Evolutionary conservation across 2,888 invertebrate species (phyloP).

Genomic region (Anaspis maculata): DNA sequence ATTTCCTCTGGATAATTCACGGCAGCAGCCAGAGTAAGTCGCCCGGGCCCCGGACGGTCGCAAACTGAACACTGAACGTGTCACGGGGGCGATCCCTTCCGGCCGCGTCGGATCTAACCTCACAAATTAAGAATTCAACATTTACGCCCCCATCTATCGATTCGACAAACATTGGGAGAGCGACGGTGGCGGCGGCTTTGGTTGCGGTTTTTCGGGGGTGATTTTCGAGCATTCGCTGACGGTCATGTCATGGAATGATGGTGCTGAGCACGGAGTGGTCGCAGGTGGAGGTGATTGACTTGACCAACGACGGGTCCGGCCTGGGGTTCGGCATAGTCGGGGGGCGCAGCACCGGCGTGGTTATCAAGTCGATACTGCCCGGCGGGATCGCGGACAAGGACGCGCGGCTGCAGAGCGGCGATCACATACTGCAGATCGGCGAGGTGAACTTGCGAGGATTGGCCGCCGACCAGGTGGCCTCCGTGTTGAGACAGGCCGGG

Average conservation of each 20-base stretch:
- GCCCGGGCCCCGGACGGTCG: too few relatives aligned
- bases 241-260: too few relatives aligned
- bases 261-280: slow-evolving; percentile 97
- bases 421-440: slow-evolving; percentile 94
- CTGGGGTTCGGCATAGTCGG: slow-evolving; percentile 98
- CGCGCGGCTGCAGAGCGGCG: slow-evolving; percentile 90
- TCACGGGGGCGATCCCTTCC: too few relatives aligned
- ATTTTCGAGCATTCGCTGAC: too few relatives aligned
- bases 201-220: too few relatives aligned
- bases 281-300: slow-evolving; percentile 97
- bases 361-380: slow-evolving; percentile 94
- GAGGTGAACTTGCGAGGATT: slow-evolving; percentile 93
- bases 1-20: too few relatives aligned
- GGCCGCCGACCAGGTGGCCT: slow-evolving; percentile 91
- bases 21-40: too few relatives aligned
- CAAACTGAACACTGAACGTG: too few relatives aligned
- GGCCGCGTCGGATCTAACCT: too few relatives aligned
- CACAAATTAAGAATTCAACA: slow-evolving; percentile 3
- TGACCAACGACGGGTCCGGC: slow-evolving; percentile 94
- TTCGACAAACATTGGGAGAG: slow-evolving; percentile 3
- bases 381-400: slow-evolving; percentile 96
- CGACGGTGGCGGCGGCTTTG: too few relatives aligned
- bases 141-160: slow-evolving; percentile 5
- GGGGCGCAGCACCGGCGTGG: slow-evolving; percentile 94
- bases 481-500: slow-evolving; percentile 63